Evolutionary conservation across 1,140 invertebrate species (phyloP), one percentile per base, ranked within the genome.

Genomic region (Aphelinus certus): DNA sequence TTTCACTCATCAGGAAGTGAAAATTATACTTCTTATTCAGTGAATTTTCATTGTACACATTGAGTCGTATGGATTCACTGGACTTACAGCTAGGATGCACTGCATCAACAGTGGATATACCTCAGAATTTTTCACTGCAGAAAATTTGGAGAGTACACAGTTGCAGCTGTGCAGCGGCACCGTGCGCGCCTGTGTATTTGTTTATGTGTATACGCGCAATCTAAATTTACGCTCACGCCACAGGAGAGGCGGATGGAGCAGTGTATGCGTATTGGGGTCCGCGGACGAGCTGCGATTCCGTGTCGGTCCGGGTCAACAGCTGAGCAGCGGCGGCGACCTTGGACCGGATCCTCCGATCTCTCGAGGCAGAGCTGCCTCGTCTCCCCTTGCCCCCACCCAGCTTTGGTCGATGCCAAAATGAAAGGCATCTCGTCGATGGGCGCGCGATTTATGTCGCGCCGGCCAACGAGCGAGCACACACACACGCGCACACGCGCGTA

Each of bases 131-230:
- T 26, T 26, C 26, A 26, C 26, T 26, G 26, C 26, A 26, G 26
- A 26, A 26, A 26, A 26, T 26, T 26, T 26, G 26, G 26, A 26
- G 26, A 26, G 0, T 26, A 26, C 0, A 0, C 26, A 26, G 26
- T 0, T 26, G 26, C 26, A 26, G 26, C 26, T 0, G 26, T 26
- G 26, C 26, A 26, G 26, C 26, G 26, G 26, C 79, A 79, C 81
- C 81, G 74, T 78, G 62, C 77, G 77, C 79, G 79, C 80, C 79
- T 79, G 81, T 78, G 83, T 80, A 77, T 82, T 72, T 79, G 80
- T 79, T 78, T 42, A 75, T 79, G 82, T 84, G 82, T 84, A 85
- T 85, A 86, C 84, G 83, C 80, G 76, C 81, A 62, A 55, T 48
- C 49, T 68, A 79, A 86, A 84, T 86, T 85, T 85, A 87, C 84